Conservation (phyloP, 2,888 invertebrate species). For the Scrobipalpa costella region DNA sequence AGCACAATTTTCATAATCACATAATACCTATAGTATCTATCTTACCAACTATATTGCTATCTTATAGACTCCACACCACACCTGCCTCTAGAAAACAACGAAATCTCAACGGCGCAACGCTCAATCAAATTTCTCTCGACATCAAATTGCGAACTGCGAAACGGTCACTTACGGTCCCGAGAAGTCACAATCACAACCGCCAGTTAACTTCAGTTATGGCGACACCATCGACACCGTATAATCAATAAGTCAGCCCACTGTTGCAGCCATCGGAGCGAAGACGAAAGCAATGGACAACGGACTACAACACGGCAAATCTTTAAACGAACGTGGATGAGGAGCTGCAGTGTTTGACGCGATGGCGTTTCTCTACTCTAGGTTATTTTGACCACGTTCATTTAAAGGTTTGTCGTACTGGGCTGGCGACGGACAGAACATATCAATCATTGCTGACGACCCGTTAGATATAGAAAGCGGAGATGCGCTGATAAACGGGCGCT, state of each 20-base stretch:
- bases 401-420: conserved; percentile 36
- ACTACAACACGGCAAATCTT: no score
- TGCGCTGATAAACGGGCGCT: background rate
- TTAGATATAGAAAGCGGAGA: conserved; percentile 36
- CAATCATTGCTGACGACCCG: conserved; percentile 70
- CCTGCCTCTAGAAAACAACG: background rate
- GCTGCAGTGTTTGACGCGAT: no score
- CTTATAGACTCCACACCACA: no score
- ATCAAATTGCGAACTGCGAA: conserved; percentile 31
- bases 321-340: no score
- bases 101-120: conserved; percentile 4
- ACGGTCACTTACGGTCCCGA: conserved; percentile 1
- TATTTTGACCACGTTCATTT: no score
- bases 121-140: conserved; percentile 62
- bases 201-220: conserved; percentile 14
- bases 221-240: conserved; percentile 20
- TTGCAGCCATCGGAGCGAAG: conserved; percentile 64
- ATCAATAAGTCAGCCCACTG: conserved; percentile 22
- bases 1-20: no score
- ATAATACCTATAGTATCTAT: no score
- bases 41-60: no score
- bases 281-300: conserved; percentile 59
- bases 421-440: conserved; percentile 71
- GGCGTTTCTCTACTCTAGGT: no score
- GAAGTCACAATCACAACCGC: background rate